Evolutionary conservation across 2,888 invertebrate genomes (phyloP).

Genomic region (Epicampocera succincta): DNA sequence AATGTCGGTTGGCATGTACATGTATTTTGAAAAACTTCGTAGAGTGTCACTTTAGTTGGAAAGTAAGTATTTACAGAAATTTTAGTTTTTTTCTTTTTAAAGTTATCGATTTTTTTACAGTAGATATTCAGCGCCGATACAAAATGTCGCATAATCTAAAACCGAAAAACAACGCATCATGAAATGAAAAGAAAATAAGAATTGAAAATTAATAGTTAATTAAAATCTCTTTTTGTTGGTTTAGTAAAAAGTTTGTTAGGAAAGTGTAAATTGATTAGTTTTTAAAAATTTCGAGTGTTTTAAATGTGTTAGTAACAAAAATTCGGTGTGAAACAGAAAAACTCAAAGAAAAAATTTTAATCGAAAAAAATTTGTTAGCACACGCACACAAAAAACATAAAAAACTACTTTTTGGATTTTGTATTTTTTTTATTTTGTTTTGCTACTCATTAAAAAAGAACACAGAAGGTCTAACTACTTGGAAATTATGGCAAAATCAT

Average conservation of each 20-base stretch:
- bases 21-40: slow-evolving; percentile 60
- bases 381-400: slow-evolving; percentile 80
- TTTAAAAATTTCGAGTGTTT: background rate
- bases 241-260: slow-evolving; percentile 29
- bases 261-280: slow-evolving; percentile 11
- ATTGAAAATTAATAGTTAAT: slow-evolving; percentile 69
- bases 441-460: slow-evolving; percentile 27
- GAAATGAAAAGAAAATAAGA: slow-evolving; percentile 80
- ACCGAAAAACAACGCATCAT: slow-evolving; percentile 78
- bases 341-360: slow-evolving; percentile 41
- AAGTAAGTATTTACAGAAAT: slow-evolving; percentile 61
- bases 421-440: slow-evolving; percentile 63
- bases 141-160: slow-evolving; percentile 82
- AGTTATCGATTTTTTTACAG: slow-evolving; percentile 77
- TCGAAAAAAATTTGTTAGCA: slow-evolving; percentile 78
- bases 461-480: slow-evolving; percentile 51
- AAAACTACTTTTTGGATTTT: slow-evolving; percentile 43
- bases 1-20: slow-evolving; percentile 28
- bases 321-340: slow-evolving; percentile 4
- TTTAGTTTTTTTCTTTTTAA: slow-evolving; percentile 48
- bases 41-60: slow-evolving; percentile 50
- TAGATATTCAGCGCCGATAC: slow-evolving; percentile 82
- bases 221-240: slow-evolving; percentile 49
- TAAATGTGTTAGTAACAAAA: slow-evolving; percentile 49
- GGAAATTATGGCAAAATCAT: slow-evolving; percentile 33